These are phyloP conservation scores for Choreutis nemorana DNA, from an alignment of 2,888 invertebrate genomes.

Conservation along the genomic window DNA sequence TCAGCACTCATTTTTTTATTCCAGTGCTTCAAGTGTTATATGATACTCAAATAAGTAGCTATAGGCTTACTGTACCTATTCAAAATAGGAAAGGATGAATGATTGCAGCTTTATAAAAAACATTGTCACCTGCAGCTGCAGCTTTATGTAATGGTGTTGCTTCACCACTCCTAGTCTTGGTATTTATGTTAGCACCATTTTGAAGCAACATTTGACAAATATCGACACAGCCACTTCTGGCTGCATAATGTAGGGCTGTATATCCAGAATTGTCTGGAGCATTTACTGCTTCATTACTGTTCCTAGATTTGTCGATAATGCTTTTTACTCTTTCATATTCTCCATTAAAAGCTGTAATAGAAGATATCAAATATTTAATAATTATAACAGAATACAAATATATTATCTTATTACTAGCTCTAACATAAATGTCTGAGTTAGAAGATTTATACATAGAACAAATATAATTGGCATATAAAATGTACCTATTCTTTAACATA, in stretches of 20 bases:
- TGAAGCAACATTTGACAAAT: slow-evolving; percentile 75
- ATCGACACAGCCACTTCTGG: slow-evolving; percentile 77
- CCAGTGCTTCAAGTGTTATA: too few relatives aligned
- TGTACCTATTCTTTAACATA: too few relatives aligned
- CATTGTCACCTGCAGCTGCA: slow-evolving; percentile 70
- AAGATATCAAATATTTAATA: slow-evolving; percentile 2
- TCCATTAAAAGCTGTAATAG: slow-evolving; percentile 73
- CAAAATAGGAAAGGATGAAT: too few relatives aligned
- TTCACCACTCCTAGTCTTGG: slow-evolving; percentile 75
- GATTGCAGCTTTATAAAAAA: too few relatives aligned
- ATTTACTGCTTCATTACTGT: slow-evolving; percentile 66
- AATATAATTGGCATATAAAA: too few relatives aligned
- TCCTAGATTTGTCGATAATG: slow-evolving; percentile 52
- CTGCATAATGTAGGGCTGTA: slow-evolving; percentile 89
- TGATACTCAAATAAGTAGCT: too few relatives aligned
- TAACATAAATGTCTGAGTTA: too few relatives aligned
- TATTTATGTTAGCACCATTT: slow-evolving; percentile 77
- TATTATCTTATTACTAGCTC: too few relatives aligned
- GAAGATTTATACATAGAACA: slow-evolving; percentile 2
- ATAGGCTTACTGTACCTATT: too few relatives aligned
- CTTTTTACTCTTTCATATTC: slow-evolving; percentile 71
- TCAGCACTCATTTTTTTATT: too few relatives aligned
- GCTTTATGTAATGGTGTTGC: slow-evolving; percentile 88
- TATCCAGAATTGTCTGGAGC: slow-evolving; percentile 79
- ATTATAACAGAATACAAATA: background rate